Evolutionary conservation across 1,140 invertebrate genomes (phyloP).

Genomic region (Drosophila subobscura): DNA sequence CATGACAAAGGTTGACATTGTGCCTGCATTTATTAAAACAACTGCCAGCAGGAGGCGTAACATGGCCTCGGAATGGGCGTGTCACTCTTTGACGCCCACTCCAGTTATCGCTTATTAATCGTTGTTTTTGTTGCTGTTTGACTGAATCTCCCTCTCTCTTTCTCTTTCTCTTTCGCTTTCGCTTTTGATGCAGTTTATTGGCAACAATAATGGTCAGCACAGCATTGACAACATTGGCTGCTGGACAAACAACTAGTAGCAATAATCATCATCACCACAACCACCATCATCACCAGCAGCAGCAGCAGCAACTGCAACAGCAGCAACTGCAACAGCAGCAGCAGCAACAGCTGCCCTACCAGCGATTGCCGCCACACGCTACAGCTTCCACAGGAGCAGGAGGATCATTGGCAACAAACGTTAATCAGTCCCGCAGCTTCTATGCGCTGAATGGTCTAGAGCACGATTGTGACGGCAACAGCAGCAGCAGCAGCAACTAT

Average conservation of each 20-base stretch:
- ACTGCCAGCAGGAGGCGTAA: conserved; percentile 53
- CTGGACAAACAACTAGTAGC: conserved; percentile 83
- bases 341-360: conserved; percentile 34
- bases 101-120: conserved; percentile 12
- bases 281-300: conserved; percentile 59
- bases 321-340: conserved; percentile 41
- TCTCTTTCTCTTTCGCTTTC: neutral
- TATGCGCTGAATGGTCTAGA: conserved; percentile 55
- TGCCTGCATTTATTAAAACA: conserved; percentile 77
- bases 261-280: conserved; percentile 81
- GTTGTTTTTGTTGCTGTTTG: conserved; percentile 1
- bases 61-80: too few species aligned
- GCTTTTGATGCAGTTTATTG: conserved; percentile 73
- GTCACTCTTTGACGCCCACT: neutral
- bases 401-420: conserved; percentile 16
- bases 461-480: conserved; percentile 51
- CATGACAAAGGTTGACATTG: conserved; percentile 77
- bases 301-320: conserved; percentile 53
- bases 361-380: conserved; percentile 40
- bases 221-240: conserved; percentile 83
- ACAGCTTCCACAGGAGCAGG: conserved; percentile 27
- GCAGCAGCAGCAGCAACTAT: conserved; percentile 27
- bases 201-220: conserved; percentile 83
- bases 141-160: neutral
- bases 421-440: conserved; percentile 31